A percentile compares a stretch with the other conserved stretches of the same genome.
Conservation (phyloP, 2,797 vertebrate genomes). For the Anolis apletophallus region DNA sequence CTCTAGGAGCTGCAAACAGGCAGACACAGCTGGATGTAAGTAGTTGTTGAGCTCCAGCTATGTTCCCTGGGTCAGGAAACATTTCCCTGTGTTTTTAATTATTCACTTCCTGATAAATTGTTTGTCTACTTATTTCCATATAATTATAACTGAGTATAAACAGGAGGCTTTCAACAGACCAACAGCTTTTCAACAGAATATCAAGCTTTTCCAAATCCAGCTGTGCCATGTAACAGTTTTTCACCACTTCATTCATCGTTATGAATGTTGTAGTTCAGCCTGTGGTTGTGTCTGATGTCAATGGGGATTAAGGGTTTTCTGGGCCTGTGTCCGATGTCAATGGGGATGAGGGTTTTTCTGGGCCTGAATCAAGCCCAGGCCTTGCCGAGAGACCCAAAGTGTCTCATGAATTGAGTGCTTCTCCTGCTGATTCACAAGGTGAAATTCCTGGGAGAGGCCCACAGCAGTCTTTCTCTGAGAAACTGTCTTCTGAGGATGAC, state of each 20-base stretch:
- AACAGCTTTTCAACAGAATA: not conserved
- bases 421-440: too few species aligned
- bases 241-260: not conserved
- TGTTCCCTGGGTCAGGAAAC: slow-evolving; percentile 37
- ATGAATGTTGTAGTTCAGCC: not conserved
- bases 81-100: slow-evolving; percentile 19
- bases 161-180: slow-evolving; percentile 26
- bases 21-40: slow-evolving; percentile 54
- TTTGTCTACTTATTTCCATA: slow-evolving; percentile 32
- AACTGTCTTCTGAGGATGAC: too few species aligned
- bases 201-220: not conserved
- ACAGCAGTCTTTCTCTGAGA: too few species aligned
- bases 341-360: too few species aligned
- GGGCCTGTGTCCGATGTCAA: too few species aligned
- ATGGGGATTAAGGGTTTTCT: too few species aligned
- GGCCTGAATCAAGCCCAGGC: too few species aligned
- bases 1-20: slow-evolving; percentile 40
- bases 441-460: too few species aligned
- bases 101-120: slow-evolving; percentile 42
- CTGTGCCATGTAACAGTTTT: not conserved
- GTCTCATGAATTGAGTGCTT: too few species aligned
- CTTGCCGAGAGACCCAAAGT: too few species aligned
- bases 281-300: too few species aligned
- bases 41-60: slow-evolving; percentile 45
- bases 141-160: slow-evolving; percentile 22